Percentiles rank a stretch among this genome's conserved stretches.
Evolutionary conservation across 1,140 invertebrate genomes (phyloP).

Genomic region (Drosophila sproati): DNA sequence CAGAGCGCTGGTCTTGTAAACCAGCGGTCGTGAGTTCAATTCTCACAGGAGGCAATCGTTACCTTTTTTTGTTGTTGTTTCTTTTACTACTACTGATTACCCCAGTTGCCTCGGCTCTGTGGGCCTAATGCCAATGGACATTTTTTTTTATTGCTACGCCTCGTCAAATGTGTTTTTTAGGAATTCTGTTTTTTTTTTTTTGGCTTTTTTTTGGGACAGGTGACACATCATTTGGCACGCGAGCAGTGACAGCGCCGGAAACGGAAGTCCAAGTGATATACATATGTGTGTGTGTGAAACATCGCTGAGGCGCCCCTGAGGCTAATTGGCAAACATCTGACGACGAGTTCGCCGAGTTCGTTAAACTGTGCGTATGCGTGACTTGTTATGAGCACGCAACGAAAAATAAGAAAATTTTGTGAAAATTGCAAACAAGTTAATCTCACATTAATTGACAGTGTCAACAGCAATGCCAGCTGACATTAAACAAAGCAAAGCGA

Average conservation of each 20-base stretch:
- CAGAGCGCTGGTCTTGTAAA: constrained; percentile 91
- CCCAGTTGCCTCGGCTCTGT: no score
- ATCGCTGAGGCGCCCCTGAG: constrained; percentile 34
- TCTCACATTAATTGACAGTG: constrained; percentile 77
- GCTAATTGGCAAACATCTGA: constrained; percentile 58
- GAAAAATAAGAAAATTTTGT: neutral
- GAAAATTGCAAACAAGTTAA: constrained; percentile 58
- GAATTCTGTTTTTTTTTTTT: neutral
- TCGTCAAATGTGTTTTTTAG: constrained; percentile 4
- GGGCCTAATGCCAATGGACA: constrained; percentile 34
- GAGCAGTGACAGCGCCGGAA: constrained; percentile 58
- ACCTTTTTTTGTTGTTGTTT: constrained; percentile 23
- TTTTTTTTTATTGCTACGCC: constrained; percentile 28
- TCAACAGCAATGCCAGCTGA: constrained; percentile 70
- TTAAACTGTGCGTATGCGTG: constrained; percentile 79
- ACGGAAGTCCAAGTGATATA: constrained; percentile 57
- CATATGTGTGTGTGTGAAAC: neutral
- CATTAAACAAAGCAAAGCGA: constrained; percentile 51
- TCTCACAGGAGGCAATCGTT: constrained; percentile 90
- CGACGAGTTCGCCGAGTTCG: constrained; percentile 43
- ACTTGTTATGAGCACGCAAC: constrained; percentile 67
- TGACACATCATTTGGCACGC: constrained; percentile 78
- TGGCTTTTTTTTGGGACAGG: constrained; percentile 27
- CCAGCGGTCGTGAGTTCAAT: constrained; percentile 95
- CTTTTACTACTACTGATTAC: neutral